Evolutionary conservation across 2,797 vertebrate genomes (phyloP), one percentile per base, ranked within the genome.

Genomic region (Galago senegalensis): DNA sequence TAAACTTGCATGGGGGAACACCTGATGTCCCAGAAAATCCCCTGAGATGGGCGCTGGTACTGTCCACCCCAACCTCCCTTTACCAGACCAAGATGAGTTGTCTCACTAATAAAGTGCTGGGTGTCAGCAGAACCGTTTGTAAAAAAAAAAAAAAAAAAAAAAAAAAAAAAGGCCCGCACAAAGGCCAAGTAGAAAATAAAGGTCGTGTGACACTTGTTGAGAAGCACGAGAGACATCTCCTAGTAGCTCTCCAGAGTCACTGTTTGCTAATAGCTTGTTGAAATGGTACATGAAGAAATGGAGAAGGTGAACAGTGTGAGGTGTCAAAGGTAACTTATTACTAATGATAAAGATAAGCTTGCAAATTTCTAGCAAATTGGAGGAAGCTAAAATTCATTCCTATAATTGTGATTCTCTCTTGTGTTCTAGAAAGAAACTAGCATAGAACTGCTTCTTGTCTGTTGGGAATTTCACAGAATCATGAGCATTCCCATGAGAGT

Each of bases 11-110:
- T 98, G 98, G 99, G 98, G 96, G 98, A 98, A 96, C 93, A 80
- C 98, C 97, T 97, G 99, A 99, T 99, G 97, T 94, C 94, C 75
- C 91, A 97, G 98, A 99, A 99, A 99, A 98, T 21, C 8, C 96
- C 91, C 76, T 0, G 46, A 61, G 97, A 63, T 69, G 73, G 63
- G 77, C 91, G 53, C 91, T 97, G 37, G 96, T 93, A 77, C 0
- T 34, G 90, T 75, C 86, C 46, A 46, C 11, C 46, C 46, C 46
- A 46, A 11, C 46, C 46, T 53, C 49, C 49, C 49, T 53, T 13
- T 53, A 14, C 49, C 49, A 14, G 14, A 53, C 49, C 49, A 53
- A 53, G 49, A 53, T 14, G 49, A 53, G 49, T 53, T 53, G 49
- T 53, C 49, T 53, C 49, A 53, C 14, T 53, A 53, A 16, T 53